Base-by-base conservation (phyloP, 2,113 vertebrate species). In the Prunella fulvescens region DNA sequence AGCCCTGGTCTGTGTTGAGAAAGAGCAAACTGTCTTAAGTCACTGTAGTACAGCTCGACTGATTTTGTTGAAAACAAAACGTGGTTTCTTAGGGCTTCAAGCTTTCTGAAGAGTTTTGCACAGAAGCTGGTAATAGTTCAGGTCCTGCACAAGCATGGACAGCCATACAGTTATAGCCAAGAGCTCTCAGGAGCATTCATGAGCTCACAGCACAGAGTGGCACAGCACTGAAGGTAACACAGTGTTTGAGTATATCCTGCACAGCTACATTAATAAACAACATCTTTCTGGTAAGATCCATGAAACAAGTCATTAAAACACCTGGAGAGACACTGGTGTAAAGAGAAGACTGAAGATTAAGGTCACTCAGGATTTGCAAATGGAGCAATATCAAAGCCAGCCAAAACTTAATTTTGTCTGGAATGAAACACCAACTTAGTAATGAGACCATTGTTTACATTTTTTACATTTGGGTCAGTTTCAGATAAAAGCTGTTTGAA, bases 401-500 rank as follows among this genome's bases (percentile, higher is more conserved):
- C 28, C 23, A 26, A 61, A 67, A 72, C 22, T 79, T 57, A 11
- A 18, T 67, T 91, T 85, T 47, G 19, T 47, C 67, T 80, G 50
- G 37, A 77, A 77, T 35, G 26, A 58, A 88, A 80, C 25, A 50
- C 7, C 18, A 67, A 24, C 35, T 82, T 39, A 20, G 18, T 66
- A 81, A 20, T 66, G 47, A 87, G 47, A 58, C 29, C 8, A 1
- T 1, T 5, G 66, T 80, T 70, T 81, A 79, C 61, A 29, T 19
- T 45, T 56, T 80, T 70, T 81, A 79, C 61, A 29, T 19, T 45
- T 56, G 35, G 25, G 54, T 93, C 86, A 82, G 79, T 80, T 85
- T 88, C 54, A 90, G 50, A 50, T 78, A 83, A 92, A 88, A 93
- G 42, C 60, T 70, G 31, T 57, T 64, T 71, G 85, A 94, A 82